Base-by-base conservation (phyloP, 2,888 invertebrate species). In the Baronia brevicornis region DNA sequence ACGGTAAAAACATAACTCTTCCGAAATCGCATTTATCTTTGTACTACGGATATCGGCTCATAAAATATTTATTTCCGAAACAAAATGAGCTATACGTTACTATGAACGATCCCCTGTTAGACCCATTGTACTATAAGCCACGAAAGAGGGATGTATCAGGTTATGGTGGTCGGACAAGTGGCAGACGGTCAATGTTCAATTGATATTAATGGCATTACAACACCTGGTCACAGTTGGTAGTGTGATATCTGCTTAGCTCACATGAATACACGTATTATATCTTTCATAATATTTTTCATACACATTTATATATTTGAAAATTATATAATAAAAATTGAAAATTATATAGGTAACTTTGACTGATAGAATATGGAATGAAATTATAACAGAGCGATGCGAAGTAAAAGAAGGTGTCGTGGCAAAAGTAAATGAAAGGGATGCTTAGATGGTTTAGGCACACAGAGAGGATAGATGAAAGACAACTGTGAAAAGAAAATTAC, bases 121-220 rank as follows among this genome's bases (percentile, higher is more conserved):
- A 36, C 17, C 27, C 31, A 7, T 38, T 18, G 30, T 31, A 43
- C 43, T 46, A 43, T 32, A 25, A 28, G 22, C 14, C 29, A 22
- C 39, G 41, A 48, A 55, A 60, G 58, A 36, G 48, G 22, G 46
- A 53, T 4, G 43, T 62, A 39, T 61, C 72, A 40, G 12, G 36
- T 40, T 67, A 48, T 7, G 33, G 27, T 64, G 71, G 77, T 36
- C 17, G 39, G 36, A 28, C 34, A 44, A 52, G 54, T 57, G 61
- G 55, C 62, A 61, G 60, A 69, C 67, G 75, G 82, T 68, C 74
- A 75, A 46, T 67, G 67, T 61, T 68, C 78, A 77, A 82, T 82
- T 80, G 82, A 80, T 79, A 82, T 80, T 77, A 80, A 82, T 77
- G 75, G 65, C 54, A 47, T 53, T 55, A 61, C 57, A 62, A 66